Base-by-base conservation (phyloP, 1,140 invertebrate genomes). In the Heliconius hermathena region DNA sequence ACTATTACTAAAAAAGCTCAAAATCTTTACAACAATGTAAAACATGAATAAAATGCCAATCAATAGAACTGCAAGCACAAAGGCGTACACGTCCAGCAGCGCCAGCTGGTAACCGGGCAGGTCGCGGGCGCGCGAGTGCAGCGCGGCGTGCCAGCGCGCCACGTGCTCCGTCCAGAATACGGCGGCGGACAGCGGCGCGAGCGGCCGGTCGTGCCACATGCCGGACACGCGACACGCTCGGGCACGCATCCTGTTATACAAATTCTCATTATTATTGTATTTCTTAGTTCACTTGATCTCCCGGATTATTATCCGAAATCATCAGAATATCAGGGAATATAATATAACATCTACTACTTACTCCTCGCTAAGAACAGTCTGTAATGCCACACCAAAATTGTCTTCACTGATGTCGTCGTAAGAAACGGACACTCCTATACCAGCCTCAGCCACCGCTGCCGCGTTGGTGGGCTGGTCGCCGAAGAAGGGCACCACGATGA, bases 141-240 rank as follows among this genome's bases (percentile, higher is more conserved):
- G 85, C 41, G 94, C 4, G 88, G 83, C 0, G 94, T 95, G 94
- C 86, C 97, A 96, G 16, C 96, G 94, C 0, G 96, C 92, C 0
- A 97, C 95, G 80, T 97, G 96, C 86, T 97, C 97, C 0, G 95
- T 94, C 96, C 97, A 97, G 90, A 95, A 97, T 0, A 96, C 93
- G 0, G 96, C 96, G 1, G 95, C 96, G n/a, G 97, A 95, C 79
- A 97, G 78, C 0, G 97, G 96, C 2, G 89, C 88, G 20, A 93
- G 83, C 16, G 95, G 95, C 71, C 96, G 95, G 90, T 98, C 97
- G 22, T 94, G 90, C 26, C 94, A 29, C 29, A 29, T 29, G 29
- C 29, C 1, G 29, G 29, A 29, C 29, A 29, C 29, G 29, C 29
- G 29, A 29, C 29, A 2, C 29, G 29, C 29, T 29, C 2, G 29